phyloP scores from a whole-genome alignment of 1,140 invertebrate genomes.

The Bombus superbus region DNA sequence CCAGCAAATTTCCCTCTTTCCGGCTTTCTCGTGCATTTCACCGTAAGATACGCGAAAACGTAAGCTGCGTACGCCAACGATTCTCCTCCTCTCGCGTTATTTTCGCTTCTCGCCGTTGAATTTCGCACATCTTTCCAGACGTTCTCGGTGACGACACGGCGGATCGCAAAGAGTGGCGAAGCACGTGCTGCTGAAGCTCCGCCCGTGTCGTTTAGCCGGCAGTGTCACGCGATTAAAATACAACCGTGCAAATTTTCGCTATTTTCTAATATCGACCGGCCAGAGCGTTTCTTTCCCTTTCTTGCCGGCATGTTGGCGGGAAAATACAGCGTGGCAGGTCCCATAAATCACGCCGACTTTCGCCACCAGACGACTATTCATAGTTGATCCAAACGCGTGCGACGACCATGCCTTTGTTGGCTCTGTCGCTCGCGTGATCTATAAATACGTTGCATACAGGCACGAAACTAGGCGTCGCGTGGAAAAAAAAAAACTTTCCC shows the following conservation, averaged over 20 bases:
- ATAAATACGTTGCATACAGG: background rate
- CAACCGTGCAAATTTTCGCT: conserved; percentile 19
- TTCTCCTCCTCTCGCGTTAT: background rate
- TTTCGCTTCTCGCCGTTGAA: background rate
- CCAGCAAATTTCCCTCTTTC: background rate
- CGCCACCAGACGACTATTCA: background rate
- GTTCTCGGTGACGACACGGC: background rate
- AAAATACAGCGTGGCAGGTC: background rate
- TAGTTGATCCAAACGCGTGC: background rate
- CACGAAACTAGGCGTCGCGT: background rate
- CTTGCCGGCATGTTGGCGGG: background rate
- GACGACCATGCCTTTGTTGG: background rate
- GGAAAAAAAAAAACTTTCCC: background rate
- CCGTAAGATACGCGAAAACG: background rate
- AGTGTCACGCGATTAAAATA: conserved; percentile 38
- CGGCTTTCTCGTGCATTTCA: too few relatives aligned
- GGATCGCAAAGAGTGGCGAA: background rate
- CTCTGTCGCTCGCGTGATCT: background rate
- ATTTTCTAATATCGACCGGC: conserved; percentile 8
- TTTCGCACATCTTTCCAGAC: background rate
- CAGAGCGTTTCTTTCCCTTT: background rate
- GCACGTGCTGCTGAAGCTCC: background rate
- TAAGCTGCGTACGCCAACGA: background rate
- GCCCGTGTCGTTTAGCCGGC: background rate
- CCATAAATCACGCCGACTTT: conserved; percentile 32